Conservation (phyloP, 35 echinoderm and acorn worm species). For the Hemicentrotus pulcherrimus region DNA sequence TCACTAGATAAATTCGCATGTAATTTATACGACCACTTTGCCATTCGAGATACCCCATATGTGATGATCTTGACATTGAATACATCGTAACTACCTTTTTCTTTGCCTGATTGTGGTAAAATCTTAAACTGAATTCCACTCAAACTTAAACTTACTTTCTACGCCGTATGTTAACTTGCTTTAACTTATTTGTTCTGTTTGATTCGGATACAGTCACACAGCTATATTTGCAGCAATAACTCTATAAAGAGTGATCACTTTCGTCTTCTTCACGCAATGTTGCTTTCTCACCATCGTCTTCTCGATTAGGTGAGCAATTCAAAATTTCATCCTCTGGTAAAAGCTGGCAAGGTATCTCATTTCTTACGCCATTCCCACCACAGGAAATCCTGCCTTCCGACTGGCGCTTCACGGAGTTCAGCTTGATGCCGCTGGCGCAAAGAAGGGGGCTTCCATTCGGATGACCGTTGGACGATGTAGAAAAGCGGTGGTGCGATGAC, state of each 20-base stretch:
- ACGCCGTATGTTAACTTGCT: neutral
- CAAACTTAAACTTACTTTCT: neutral
- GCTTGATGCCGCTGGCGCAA: neutral
- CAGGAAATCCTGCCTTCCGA: neutral
- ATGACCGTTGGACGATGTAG: conserved; percentile 42
- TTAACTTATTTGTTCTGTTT: no score
- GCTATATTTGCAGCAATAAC: no score
- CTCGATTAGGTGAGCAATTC: neutral
- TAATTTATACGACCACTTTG: no score
- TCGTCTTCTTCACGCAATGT: conserved; percentile 5
- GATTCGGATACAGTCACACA: no score
- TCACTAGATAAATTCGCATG: no score
- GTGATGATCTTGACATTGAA: no score
- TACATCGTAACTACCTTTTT: no score
- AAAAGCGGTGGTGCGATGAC: conserved; percentile 15
- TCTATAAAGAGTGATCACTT: neutral
- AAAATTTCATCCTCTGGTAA: conserved; percentile 2
- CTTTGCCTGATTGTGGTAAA: no score
- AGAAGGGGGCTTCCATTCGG: conserved; percentile 23
- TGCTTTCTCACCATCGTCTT: neutral
- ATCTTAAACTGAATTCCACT: neutral
- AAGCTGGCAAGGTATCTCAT: neutral
- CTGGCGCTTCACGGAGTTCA: neutral
- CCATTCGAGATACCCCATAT: no score
- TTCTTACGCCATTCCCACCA: neutral